A percentile compares a stretch with the other conserved stretches of the same genome.
Evolutionary conservation across 2,797 vertebrate species (phyloP).

Genomic region (Tapirus indicus): DNA sequence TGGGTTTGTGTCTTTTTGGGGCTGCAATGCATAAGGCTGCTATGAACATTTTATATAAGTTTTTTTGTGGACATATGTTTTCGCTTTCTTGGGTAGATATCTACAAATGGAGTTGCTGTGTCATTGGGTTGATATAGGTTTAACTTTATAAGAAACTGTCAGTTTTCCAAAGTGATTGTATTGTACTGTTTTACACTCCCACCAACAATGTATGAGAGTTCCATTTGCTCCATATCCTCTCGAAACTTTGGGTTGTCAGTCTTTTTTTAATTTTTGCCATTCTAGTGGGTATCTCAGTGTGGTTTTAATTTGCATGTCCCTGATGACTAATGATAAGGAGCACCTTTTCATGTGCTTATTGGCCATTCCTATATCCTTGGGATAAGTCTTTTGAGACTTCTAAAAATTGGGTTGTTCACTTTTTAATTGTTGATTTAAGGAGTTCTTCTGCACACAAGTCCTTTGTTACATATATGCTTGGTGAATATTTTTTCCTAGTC

Average conservation of each 20-base stretch:
- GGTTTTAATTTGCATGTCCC: neutral
- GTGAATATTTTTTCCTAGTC: neutral
- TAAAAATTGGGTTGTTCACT: neutral
- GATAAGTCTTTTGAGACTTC: neutral
- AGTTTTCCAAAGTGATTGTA: neutral
- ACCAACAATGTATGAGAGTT: neutral
- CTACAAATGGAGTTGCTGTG: neutral
- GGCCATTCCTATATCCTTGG: neutral
- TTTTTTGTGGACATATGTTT: neutral
- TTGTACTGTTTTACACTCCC: neutral
- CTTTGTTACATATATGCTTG: neutral
- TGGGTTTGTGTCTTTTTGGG: neutral
- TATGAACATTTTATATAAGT: neutral
- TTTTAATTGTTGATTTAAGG: neutral
- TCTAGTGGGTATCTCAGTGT: neutral
- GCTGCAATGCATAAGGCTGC: neutral
- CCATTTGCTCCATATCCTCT: neutral
- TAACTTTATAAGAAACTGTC: slow-evolving; percentile 27
- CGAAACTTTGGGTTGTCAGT: neutral
- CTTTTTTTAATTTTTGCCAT: neutral
- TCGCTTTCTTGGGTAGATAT: slow-evolving; percentile 10
- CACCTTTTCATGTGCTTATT: neutral
- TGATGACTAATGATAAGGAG: neutral
- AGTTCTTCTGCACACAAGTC: neutral
- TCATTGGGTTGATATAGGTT: neutral